A percentile compares a stretch with the other conserved stretches of the same genome.
Evolutionary conservation across 2,888 invertebrate genomes (phyloP).

Genomic region (Melieria crassipennis): DNA sequence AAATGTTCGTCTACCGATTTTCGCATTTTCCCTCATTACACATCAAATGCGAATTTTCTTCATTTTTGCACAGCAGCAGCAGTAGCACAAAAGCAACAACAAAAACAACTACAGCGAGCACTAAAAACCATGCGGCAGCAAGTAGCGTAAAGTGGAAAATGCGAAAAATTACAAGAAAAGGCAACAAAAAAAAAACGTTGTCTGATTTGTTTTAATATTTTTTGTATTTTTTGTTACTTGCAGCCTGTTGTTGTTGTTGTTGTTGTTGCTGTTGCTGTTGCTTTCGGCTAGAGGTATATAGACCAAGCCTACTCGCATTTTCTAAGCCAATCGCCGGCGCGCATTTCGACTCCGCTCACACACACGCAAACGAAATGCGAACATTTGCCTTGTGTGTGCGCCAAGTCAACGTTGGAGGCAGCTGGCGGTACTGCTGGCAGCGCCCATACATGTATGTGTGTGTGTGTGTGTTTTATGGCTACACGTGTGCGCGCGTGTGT

Average conservation of each 20-base stretch:
- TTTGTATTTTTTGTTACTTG: background rate
- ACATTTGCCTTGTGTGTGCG: too few species aligned
- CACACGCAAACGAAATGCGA: background rate
- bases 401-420: too few species aligned
- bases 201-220: constrained; percentile 12
- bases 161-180: constrained; percentile 10
- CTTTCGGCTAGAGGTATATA: background rate
- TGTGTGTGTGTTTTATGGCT: too few species aligned
- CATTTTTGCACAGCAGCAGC: background rate
- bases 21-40: too few species aligned
- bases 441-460: too few species aligned
- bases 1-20: too few species aligned
- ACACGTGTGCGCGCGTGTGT: too few species aligned
- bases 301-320: constrained; percentile 47
- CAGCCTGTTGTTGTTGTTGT: background rate
- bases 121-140: background rate
- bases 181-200: constrained; percentile 14
- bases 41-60: too few species aligned
- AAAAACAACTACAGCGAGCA: background rate
- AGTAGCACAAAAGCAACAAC: background rate
- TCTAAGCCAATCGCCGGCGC: constrained; percentile 63
- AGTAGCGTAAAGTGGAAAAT: background rate
- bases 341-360: constrained; percentile 24
- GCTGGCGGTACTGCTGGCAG: too few species aligned
- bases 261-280: constrained; percentile 5